A percentile compares a stretch with the other conserved stretches of the same genome.
phyloP scores from a whole-genome alignment of 2,888 invertebrate genomes.

The Limnephilus lunatus region DNA sequence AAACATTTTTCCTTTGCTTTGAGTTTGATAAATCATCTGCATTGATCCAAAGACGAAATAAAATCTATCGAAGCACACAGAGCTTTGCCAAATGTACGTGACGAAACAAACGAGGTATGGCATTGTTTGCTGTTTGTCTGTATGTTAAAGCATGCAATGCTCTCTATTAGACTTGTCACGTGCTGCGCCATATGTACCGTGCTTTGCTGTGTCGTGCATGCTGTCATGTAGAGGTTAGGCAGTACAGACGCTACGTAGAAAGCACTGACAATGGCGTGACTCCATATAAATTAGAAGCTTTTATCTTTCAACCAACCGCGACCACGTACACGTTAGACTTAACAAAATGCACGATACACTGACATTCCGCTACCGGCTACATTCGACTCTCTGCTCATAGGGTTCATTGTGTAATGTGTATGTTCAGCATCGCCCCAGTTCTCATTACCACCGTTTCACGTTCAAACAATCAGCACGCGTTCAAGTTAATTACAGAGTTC shows the following conservation, averaged over 20 bases:
- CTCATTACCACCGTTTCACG: neutral
- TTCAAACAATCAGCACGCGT: slow-evolving; percentile 38
- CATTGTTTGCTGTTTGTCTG: neutral
- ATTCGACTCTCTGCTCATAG: neutral
- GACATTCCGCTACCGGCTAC: neutral
- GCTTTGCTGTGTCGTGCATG: neutral
- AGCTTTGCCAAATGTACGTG: neutral
- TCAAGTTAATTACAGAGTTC: slow-evolving; percentile 33
- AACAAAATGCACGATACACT: neutral
- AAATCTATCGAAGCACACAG: neutral
- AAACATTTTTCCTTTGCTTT: too few relatives aligned
- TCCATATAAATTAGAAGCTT: neutral
- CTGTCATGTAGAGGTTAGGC: neutral
- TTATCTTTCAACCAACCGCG: neutral
- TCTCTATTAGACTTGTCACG: neutral
- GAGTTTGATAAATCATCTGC: neutral
- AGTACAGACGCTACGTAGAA: neutral
- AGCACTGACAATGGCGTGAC: slow-evolving; percentile 2
- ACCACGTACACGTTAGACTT: neutral
- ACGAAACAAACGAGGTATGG: neutral
- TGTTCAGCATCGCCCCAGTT: neutral
- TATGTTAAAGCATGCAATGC: neutral
- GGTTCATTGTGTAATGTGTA: neutral
- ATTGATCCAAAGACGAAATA: neutral
- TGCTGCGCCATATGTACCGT: neutral